Evolutionary conservation across 2,113 vertebrate genomes (phyloP).

Genomic region (Larimichthys polyactis): DNA sequence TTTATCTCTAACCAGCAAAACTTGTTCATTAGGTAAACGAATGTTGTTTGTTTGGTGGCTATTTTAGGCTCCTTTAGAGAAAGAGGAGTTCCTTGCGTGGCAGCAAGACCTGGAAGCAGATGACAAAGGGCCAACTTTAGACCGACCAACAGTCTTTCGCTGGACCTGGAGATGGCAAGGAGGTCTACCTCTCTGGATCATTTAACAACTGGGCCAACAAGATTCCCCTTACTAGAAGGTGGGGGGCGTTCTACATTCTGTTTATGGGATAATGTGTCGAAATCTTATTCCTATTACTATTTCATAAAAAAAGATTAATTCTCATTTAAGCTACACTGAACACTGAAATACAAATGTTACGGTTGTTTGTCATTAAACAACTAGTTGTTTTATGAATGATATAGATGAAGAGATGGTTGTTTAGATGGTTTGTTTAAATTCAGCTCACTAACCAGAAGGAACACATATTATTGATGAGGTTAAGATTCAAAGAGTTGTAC

Average conservation of each 20-base stretch:
- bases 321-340: not conserved
- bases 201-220: constrained; percentile 97
- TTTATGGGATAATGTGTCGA: not conserved
- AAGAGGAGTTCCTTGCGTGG: constrained; percentile 96
- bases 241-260: not conserved
- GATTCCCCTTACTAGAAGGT: constrained; percentile 96
- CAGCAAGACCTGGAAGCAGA: constrained; percentile 93
- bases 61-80: constrained; percentile 89
- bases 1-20: not conserved
- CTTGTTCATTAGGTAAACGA: not conserved
- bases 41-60: not conserved
- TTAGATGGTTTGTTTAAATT: not conserved
- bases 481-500: not conserved
- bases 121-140: constrained; percentile 89
- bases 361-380: not conserved
- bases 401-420: not conserved
- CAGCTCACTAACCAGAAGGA: not conserved
- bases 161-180: constrained; percentile 96
- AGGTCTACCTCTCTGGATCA: constrained; percentile 95
- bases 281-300: not conserved
- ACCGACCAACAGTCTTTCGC: constrained; percentile 95
- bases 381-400: not conserved
- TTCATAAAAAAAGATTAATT: not conserved
- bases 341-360: not conserved
- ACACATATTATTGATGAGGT: not conserved